These are phyloP conservation scores for Aurelia sp. DNA, from an alignment of 30 jellyfish, hydroid and myxozoan genomes.

Conservation along the genomic window DNA sequence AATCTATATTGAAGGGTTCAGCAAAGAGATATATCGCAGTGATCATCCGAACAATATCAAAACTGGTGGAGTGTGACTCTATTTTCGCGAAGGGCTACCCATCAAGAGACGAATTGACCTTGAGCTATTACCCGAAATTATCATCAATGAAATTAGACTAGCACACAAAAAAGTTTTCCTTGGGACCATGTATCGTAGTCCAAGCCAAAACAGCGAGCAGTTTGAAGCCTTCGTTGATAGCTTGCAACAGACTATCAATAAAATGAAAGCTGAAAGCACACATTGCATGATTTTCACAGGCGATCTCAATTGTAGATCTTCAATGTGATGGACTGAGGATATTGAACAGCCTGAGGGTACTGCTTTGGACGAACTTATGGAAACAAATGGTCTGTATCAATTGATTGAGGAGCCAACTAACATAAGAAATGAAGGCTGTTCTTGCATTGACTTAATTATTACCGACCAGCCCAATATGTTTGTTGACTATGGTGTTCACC, in stretches of 20 bases:
- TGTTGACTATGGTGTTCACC: too few relatives aligned
- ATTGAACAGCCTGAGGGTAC: constrained; percentile 19
- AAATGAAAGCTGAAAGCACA: constrained; percentile 55
- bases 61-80: constrained; percentile 59
- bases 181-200: too few relatives aligned
- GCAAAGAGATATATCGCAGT: constrained; percentile 55
- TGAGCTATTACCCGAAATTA: not conserved
- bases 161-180: constrained; percentile 31
- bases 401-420: too few relatives aligned
- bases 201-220: too few relatives aligned
- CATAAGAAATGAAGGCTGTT: too few relatives aligned
- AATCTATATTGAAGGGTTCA: not conserved
- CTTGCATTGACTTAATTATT: too few relatives aligned
- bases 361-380: too few relatives aligned
- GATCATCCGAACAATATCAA: constrained; percentile 44
- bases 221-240: too few relatives aligned
- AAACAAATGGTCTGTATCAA: too few relatives aligned
- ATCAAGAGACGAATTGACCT: constrained; percentile 49
- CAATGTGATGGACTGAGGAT: constrained; percentile 62
- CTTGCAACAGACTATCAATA: constrained; percentile 20
- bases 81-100: constrained; percentile 57
- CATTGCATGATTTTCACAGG: constrained; percentile 48
- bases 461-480: too few relatives aligned
- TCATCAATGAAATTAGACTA: constrained; percentile 33
- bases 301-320: not conserved